Percentiles rank a stretch among this genome's conserved stretches.
Evolutionary conservation across 2,797 vertebrate species (phyloP).

Genomic region (Lepus townsendii): DNA sequence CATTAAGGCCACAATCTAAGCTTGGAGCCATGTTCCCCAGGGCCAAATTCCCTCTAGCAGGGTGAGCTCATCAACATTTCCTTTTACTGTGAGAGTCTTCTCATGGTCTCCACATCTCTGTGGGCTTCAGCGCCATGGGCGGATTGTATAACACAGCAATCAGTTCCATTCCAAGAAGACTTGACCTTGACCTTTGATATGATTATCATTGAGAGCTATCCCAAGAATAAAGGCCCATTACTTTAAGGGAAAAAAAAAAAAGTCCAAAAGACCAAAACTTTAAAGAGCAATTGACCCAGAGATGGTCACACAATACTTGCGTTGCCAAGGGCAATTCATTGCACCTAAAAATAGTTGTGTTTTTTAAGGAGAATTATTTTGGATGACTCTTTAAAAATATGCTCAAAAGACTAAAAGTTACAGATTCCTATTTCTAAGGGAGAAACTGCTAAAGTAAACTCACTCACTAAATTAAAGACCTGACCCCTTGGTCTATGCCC

Average conservation of each 20-base stretch:
- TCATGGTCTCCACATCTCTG: neutral
- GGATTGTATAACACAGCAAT: neutral
- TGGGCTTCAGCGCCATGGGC: neutral
- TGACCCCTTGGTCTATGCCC: neutral
- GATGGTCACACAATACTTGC: neutral
- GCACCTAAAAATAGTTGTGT: neutral
- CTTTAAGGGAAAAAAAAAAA: neutral
- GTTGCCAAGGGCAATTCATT: neutral
- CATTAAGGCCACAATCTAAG: rapidly evolving
- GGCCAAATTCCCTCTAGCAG: neutral
- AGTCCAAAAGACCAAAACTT: neutral
- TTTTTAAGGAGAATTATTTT: constrained; percentile 50
- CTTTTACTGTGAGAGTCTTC: neutral
- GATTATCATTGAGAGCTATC: neutral
- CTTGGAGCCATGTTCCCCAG: neutral
- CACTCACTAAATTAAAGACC: neutral
- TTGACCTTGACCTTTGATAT: neutral
- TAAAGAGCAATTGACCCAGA: neutral
- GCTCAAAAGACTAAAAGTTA: neutral
- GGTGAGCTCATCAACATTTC: neutral
- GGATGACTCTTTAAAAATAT: neutral
- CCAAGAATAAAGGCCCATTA: neutral
- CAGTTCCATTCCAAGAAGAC: neutral
- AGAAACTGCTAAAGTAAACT: neutral
- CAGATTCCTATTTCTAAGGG: neutral